A percentile compares a stretch with the other conserved stretches of the same genome.
Evolutionary conservation across 2,888 invertebrate genomes (phyloP).

Genomic region (Rhagonycha fulva): DNA sequence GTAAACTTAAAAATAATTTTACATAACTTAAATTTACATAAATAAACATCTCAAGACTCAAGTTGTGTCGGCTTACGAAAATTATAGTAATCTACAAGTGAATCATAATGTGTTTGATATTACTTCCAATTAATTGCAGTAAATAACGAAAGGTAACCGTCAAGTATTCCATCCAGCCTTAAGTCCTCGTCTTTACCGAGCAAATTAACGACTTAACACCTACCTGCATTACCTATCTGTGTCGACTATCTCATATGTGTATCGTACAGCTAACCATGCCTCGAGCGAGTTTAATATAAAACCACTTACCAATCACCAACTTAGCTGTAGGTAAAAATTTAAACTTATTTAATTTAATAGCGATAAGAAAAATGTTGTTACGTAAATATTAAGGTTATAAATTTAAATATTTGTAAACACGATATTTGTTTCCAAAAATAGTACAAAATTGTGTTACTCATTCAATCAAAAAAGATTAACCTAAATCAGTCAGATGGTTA

Average conservation of each 20-base stretch:
- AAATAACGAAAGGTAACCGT: slow-evolving; percentile 20
- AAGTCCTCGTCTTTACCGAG: slow-evolving; percentile 30
- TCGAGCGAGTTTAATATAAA: slow-evolving; percentile 21
- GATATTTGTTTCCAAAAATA: slow-evolving; percentile 6
- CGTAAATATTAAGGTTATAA: slow-evolving; percentile 1
- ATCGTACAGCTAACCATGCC: slow-evolving; percentile 18
- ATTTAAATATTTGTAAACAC: slow-evolving; percentile 2
- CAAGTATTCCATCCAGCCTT: slow-evolving; percentile 22
- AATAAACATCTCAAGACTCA: slow-evolving; percentile 18
- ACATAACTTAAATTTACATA: slow-evolving; percentile 27
- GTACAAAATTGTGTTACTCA: not conserved
- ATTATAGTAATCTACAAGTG: slow-evolving; percentile 33
- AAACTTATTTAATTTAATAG: not conserved
- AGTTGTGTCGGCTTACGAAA: slow-evolving; percentile 24
- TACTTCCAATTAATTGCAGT: slow-evolving; percentile 36
- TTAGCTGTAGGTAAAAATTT: not conserved
- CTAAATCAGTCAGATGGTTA: slow-evolving; percentile 16
- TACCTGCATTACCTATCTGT: slow-evolving; percentile 34
- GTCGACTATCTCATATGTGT: slow-evolving; percentile 32
- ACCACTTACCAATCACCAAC: slow-evolving; percentile 5
- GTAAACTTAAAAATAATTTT: not conserved
- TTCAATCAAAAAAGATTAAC: slow-evolving; percentile 22
- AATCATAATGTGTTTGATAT: slow-evolving; percentile 22
- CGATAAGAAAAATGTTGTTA: not conserved
- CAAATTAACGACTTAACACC: slow-evolving; percentile 39